Percentiles rank a stretch among this genome's conserved stretches.
These are phyloP conservation scores for Excalfactoria chinensis DNA, from an alignment of 2,113 vertebrate genomes.

Conservation along the genomic window DNA sequence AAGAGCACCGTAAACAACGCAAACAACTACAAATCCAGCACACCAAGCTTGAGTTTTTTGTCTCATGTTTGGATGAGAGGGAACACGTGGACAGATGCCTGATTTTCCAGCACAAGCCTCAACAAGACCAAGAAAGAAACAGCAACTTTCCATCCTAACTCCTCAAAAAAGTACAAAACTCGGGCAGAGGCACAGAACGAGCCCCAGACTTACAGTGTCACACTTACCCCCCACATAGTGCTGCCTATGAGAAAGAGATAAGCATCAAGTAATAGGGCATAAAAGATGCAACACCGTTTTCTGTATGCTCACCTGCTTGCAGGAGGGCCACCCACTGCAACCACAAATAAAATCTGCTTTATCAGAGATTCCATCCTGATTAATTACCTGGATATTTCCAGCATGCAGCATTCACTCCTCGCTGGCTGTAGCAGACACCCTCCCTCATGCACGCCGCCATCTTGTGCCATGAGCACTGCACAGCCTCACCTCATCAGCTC, in stretches of 20 bases:
- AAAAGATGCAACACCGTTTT: no score
- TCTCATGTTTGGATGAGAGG: background rate
- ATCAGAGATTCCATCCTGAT: no score
- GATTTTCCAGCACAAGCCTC: background rate
- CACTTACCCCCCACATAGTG: background rate
- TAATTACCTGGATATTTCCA: no score
- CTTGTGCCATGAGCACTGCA: background rate
- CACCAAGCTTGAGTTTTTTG: background rate
- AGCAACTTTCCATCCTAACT: background rate
- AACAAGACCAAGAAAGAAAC: background rate
- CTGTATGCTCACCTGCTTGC: no score
- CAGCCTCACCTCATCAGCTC: background rate
- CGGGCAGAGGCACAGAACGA: background rate
- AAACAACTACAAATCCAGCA: slow-evolving; percentile 27
- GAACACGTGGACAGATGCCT: background rate
- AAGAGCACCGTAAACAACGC: slow-evolving; percentile 49
- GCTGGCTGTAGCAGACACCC: no score
- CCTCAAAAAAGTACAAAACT: background rate
- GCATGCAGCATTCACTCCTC: background rate
- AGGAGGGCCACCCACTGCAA: no score
- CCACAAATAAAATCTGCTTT: no score
- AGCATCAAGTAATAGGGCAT: no score
- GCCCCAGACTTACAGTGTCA: background rate
- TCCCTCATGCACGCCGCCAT: background rate
- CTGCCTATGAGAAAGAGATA: background rate